Percentiles rank a stretch among this genome's conserved stretches.
phyloP scores from a whole-genome alignment of 2,113 vertebrate genomes.

The Lampris incognitus region DNA sequence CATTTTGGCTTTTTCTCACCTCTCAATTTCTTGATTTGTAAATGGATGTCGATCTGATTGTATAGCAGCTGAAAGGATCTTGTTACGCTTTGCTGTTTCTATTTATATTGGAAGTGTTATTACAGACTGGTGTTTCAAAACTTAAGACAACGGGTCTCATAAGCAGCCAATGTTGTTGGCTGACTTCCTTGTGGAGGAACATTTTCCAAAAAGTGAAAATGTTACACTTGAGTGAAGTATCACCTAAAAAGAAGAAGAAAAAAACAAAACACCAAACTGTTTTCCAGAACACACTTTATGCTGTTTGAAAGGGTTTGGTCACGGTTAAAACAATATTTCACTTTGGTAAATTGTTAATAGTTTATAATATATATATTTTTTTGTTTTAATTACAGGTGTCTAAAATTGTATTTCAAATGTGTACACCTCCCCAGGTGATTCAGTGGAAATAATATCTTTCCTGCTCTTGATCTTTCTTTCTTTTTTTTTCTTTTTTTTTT shows the following conservation, averaged over 20 bases:
- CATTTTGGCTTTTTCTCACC: background rate
- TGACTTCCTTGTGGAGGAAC: background rate
- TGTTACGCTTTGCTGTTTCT: too few relatives aligned
- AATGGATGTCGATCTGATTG: too few relatives aligned
- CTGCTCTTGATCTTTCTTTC: background rate
- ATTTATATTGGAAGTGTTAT: conserved; percentile 7
- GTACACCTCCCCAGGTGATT: background rate
- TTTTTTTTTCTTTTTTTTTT: too few relatives aligned
- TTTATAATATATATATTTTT: conserved; percentile 21
- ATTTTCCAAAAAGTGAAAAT: background rate
- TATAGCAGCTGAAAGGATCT: too few relatives aligned
- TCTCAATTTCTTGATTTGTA: too few relatives aligned
- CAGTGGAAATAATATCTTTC: background rate
- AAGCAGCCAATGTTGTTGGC: background rate
- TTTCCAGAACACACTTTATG: background rate
- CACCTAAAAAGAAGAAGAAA: background rate
- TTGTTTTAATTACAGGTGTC: conserved; percentile 8
- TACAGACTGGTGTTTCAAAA: background rate
- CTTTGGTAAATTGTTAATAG: conserved; percentile 4
- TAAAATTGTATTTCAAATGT: background rate
- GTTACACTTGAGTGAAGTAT: background rate
- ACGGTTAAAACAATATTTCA: background rate
- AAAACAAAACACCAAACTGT: background rate
- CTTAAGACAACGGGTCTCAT: too few relatives aligned
- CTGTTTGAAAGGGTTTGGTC: background rate